Base-by-base conservation (phyloP, 2,888 invertebrate species). In the Saturnia japonica region DNA sequence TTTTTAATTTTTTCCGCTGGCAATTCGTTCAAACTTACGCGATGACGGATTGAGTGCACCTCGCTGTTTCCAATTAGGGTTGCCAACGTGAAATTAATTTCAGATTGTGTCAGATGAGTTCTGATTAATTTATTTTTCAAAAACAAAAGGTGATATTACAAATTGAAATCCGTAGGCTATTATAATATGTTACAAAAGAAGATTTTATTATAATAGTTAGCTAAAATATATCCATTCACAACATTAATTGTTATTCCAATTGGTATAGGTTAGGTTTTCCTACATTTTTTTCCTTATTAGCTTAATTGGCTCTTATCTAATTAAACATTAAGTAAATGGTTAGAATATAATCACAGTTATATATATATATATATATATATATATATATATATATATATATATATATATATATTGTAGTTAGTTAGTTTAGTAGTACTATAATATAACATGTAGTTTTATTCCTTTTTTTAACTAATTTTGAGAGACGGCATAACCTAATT, bases 31-130 rank as follows among this genome's bases (percentile, higher is more conserved):
- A 78, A 76, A 76, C 72, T 74, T 77, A 75, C 75, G 78, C 83
- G 89, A 87, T 90, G 91, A 91, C 88, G 85, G 88, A 90, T 90
- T 85, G 90, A 80, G 82, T 82, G 83, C 85, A 79, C 78, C 79
- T 77, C 75, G 68, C 57, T 70, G 70, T 60, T 68, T 60, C 67
- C 64, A 71, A 64, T 68, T 71, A 68, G 71, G 71, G 71, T 68
- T 71, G 62, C 62, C 71, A 68, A 43, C n/a, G 14, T 69, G 68
- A 22, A 22, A 68, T 40, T 40, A 68, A 54, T 34, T 64, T 62
- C 22, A 47, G n/a, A 64, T 40, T 40, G 22, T 40, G 69, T n/a
- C 34, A 47, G 64, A 1, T 6, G 16, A 40, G 40, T 64, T 64
- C 16, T n/a, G 19, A 19, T n/a, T 40, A 40, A 64, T 64, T 64